A percentile compares a stretch with the other conserved stretches of the same genome.
Conservation (phyloP, 1,140 invertebrate genomes). For the Papilio polyxenes region DNA sequence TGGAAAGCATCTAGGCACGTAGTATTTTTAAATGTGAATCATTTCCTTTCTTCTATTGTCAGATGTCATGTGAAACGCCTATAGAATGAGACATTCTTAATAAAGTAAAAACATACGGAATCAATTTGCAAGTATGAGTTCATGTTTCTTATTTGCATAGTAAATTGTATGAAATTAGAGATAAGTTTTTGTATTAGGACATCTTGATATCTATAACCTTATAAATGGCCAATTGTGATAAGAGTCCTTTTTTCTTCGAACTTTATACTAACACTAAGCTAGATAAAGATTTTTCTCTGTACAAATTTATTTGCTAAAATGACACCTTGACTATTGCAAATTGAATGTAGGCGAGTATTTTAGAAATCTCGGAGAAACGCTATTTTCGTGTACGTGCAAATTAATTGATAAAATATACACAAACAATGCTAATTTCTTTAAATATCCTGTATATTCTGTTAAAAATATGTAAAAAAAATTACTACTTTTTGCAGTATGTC, state of each 20-base stretch:
- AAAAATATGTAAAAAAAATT: too few species aligned
- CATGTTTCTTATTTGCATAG: background rate
- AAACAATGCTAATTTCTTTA: background rate
- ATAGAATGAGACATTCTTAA: background rate
- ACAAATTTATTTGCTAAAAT: background rate
- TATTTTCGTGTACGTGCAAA: conserved; percentile 20
- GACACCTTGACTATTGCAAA: background rate
- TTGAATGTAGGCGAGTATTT: conserved; percentile 6
- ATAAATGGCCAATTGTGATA: background rate
- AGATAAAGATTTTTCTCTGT: background rate
- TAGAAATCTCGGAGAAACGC: background rate
- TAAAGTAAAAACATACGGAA: background rate
- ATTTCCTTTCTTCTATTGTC: conserved; percentile 23
- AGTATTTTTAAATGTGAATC: background rate
- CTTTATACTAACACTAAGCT: background rate
- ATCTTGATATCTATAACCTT: background rate
- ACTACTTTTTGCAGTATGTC: background rate
- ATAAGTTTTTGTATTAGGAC: background rate
- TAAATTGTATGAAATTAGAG: background rate
- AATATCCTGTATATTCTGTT: too few species aligned
- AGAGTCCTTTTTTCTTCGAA: background rate
- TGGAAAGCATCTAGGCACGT: background rate
- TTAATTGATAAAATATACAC: background rate
- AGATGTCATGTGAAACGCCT: conserved; percentile 18
- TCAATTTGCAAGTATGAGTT: background rate